Evolutionary conservation across 1,140 invertebrate species (phyloP).

Genomic region (Zelostemma sp.): DNA sequence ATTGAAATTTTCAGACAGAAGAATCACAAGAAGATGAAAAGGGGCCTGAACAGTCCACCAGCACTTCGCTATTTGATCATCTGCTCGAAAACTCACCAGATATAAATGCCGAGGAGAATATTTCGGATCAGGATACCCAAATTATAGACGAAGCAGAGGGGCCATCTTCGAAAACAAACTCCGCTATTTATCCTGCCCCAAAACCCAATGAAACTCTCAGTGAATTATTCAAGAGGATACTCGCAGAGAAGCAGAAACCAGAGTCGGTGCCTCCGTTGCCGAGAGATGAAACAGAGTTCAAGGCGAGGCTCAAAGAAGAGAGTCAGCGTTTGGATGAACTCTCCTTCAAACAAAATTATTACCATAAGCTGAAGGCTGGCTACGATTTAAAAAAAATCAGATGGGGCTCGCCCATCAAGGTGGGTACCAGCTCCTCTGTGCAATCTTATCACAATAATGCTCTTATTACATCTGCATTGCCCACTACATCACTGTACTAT

Average conservation of each 20-base stretch:
- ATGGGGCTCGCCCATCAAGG: slow-evolving; percentile 46
- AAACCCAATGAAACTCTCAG: neutral
- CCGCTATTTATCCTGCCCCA: neutral
- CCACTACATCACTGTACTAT: slow-evolving; percentile 10
- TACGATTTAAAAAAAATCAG: slow-evolving; percentile 43
- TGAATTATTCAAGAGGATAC: slow-evolving; percentile 2
- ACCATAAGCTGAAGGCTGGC: slow-evolving; percentile 22
- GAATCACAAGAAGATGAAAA: no score
- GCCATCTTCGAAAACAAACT: no score
- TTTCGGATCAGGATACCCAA: no score
- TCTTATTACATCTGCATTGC: slow-evolving; percentile 38
- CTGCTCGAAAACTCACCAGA: no score
- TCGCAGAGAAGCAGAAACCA: neutral
- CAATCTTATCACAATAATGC: slow-evolving; percentile 41
- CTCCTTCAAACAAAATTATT: slow-evolving; percentile 36
- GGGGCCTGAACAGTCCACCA: no score
- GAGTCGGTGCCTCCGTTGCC: slow-evolving; percentile 23
- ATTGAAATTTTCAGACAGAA: no score
- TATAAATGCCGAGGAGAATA: no score
- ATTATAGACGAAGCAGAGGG: no score
- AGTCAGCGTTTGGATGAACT: slow-evolving; percentile 20
- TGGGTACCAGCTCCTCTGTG: slow-evolving; percentile 43
- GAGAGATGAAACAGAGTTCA: slow-evolving; percentile 28
- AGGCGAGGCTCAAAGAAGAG: slow-evolving; percentile 19
- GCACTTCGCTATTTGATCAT: no score